phyloP scores from a whole-genome alignment of 2,888 invertebrate genomes.

The Embidobia sp. region DNA sequence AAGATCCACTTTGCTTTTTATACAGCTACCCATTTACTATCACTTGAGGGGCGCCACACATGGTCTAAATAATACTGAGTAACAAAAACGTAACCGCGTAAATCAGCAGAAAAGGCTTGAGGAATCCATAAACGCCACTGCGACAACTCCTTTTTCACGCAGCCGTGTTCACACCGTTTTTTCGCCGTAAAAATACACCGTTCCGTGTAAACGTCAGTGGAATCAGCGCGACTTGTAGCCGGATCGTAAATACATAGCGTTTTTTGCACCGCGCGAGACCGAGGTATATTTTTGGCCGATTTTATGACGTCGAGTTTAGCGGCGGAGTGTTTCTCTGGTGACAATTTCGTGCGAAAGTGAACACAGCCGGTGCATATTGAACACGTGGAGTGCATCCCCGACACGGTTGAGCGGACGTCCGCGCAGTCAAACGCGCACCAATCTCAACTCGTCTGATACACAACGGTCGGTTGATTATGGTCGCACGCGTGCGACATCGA shows the following conservation, averaged over 20 bases:
- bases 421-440: constrained; percentile 49
- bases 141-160: constrained; percentile 33
- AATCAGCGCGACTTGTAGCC: constrained; percentile 49
- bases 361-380: constrained; percentile 59
- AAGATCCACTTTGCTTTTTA: constrained; percentile 14
- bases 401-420: constrained; percentile 37
- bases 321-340: constrained; percentile 28
- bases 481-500: constrained; percentile 21
- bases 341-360: constrained; percentile 62
- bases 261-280: constrained; percentile 17
- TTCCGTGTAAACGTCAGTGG: constrained; percentile 49
- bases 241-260: constrained; percentile 35
- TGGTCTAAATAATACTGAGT: constrained; percentile 29
- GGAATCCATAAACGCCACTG: constrained; percentile 43
- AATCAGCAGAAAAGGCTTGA: constrained; percentile 15
- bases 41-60: constrained; percentile 20
- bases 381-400: constrained; percentile 51
- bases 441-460: constrained; percentile 38
- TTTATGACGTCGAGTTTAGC: constrained; percentile 45
- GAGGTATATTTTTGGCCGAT: constrained; percentile 41
- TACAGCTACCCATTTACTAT: constrained; percentile 16
- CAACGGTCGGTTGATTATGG: constrained; percentile 45
- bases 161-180: constrained; percentile 52
- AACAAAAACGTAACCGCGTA: constrained; percentile 20
- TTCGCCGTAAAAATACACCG: constrained; percentile 41